These are phyloP conservation scores for Ataeniobius toweri DNA, from an alignment of 2,797 vertebrate species.

Conservation along the genomic window DNA sequence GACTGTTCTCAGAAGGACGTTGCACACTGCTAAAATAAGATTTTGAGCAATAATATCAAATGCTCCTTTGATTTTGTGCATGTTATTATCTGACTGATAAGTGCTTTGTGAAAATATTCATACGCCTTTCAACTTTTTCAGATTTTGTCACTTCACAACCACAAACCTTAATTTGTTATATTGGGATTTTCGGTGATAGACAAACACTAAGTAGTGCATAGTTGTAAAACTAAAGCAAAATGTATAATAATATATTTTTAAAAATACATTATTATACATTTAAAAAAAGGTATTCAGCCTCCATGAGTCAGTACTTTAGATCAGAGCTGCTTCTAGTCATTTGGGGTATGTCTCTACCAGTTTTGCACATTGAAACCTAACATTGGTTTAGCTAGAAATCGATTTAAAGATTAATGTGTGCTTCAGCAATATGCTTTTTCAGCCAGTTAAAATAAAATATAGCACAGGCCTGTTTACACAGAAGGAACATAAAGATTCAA, in stretches of 20 bases:
- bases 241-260: no score
- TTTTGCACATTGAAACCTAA: background rate
- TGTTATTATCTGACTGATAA: background rate
- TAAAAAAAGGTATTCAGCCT: no score
- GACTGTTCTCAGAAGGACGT: no score
- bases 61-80: background rate
- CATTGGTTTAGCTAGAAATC: background rate
- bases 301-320: no score
- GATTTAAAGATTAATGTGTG: background rate
- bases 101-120: background rate
- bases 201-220: background rate
- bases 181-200: background rate
- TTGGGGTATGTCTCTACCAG: background rate
- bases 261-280: no score
- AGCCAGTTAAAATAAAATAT: constrained; percentile 9
- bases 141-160: background rate
- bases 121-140: background rate
- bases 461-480: background rate
- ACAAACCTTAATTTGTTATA: background rate
- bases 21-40: no score
- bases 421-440: constrained; percentile 10
- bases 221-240: background rate
- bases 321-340: background rate
- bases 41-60: background rate
- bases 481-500: constrained; percentile 14